These are phyloP conservation scores for Macrobrachium rosenbergii DNA, from an alignment of 1,140 invertebrate genomes.

Conservation along the genomic window DNA sequence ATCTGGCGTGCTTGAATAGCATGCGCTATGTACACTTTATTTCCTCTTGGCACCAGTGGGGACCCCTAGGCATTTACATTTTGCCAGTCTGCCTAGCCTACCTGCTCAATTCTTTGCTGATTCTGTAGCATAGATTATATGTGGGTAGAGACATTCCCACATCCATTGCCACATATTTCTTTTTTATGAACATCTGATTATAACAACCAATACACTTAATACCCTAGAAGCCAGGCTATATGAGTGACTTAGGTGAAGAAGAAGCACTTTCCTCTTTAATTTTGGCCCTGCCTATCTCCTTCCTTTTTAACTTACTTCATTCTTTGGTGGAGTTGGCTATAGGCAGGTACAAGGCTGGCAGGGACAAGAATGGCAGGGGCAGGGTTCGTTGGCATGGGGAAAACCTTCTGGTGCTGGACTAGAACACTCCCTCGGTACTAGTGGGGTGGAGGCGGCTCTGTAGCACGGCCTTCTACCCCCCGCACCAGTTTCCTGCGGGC, in stretches of 20 bases:
- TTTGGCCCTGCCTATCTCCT: conserved; percentile 33
- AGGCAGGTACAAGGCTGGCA: conserved; percentile 58
- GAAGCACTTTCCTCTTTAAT: not conserved
- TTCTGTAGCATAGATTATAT: conserved; percentile 4
- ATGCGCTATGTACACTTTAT: conserved; percentile 55
- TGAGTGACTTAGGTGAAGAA: not conserved
- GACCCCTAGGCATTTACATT: not conserved
- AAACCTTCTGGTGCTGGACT: conserved; percentile 57
- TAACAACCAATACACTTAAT: too few species aligned
- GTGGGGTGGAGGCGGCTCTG: conserved; percentile 74
- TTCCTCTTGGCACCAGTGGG: conserved; percentile 53
- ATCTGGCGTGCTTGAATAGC: conserved; percentile 37
- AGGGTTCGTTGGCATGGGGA: conserved; percentile 45
- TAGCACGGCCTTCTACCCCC: conserved; percentile 73
- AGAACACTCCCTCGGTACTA: conserved; percentile 68
- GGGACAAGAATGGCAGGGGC: conserved; percentile 53
- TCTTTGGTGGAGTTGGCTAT: conserved; percentile 6
- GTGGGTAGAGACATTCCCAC: not conserved
- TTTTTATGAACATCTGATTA: conserved; percentile 10
- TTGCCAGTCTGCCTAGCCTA: conserved; percentile 15
- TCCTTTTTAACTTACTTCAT: not conserved
- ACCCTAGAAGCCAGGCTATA: too few species aligned
- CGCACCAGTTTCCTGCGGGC: conserved; percentile 73
- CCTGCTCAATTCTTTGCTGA: conserved; percentile 13
- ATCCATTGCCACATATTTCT: conserved; percentile 8